Evolutionary conservation across 1,140 invertebrate genomes (phyloP), one percentile per base, ranked within the genome.

Genomic region (Aradophagus sp.): DNA sequence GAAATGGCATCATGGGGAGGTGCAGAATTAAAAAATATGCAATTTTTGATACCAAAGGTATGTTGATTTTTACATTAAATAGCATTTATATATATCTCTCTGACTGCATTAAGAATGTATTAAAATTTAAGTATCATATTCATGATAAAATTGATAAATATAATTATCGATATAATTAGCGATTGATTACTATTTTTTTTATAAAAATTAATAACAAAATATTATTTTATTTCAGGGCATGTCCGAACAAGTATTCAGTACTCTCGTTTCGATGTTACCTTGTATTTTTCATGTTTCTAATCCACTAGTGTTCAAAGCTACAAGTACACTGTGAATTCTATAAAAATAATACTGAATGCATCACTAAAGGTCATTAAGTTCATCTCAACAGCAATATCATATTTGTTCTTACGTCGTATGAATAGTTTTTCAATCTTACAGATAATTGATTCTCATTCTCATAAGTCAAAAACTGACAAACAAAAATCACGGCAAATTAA

Each of bases 1-100:
- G 97, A 99, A 88, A 97, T 97, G 89, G 92, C 95, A 4, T 95
- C 93, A 1, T 94, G 91, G 91, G 95, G 95, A 58, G 95, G 95
- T 12, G 93, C 95, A 8, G 94, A 97, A 80, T 89, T 97, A 16
- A 92, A 93, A 78, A 97, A 94, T 83, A 87, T 95, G 29, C 93
- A 95, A 82, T 95, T 95, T 84, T 82, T 95, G 45, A 89, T 95
- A 7, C 93, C 93, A 14, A 89, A 90, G 85, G 92, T 92, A 85
- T 34, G 29, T 52, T 27, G 4, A 5, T 23, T 5, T 23, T 23
- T n/a, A n/a, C n/a, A n/a, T n/a, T n/a, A n/a, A n/a, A n/a, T n/a
- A n/a, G n/a, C n/a, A n/a, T n/a, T n/a, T n/a, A n/a, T n/a, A n/a
- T n/a, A n/a, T n/a, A n/a, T n/a, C n/a, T n/a, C n/a, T n/a, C n/a